Conservation (phyloP, 2,888 invertebrate species). For the Pachycephus smyrnensis region DNA sequence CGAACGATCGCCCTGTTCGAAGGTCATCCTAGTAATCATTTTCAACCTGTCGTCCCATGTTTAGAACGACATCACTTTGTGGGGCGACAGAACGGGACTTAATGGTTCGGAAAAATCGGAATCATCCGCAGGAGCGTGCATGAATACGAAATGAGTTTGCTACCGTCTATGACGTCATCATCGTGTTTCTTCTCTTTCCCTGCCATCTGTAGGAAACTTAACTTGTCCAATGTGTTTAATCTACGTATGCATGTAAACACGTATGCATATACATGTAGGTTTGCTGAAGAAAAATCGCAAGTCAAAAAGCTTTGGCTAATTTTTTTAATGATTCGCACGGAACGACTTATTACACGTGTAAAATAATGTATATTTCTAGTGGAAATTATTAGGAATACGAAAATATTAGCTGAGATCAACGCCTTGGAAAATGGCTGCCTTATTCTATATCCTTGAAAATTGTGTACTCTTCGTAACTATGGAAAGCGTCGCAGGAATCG, state of each 20-base stretch:
- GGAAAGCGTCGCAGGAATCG: not conserved
- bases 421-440: not conserved
- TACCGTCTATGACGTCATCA: slow-evolving; percentile 51
- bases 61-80: slow-evolving; percentile 58
- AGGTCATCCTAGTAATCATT: slow-evolving; percentile 53
- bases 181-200: slow-evolving; percentile 17
- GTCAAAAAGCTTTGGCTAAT: not conserved
- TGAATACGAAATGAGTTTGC: slow-evolving; percentile 64
- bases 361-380: not conserved
- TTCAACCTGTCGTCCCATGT: slow-evolving; percentile 59
- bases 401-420: not conserved
- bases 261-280: not conserved
- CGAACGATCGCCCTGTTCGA: slow-evolving; percentile 10
- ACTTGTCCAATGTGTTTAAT: not conserved
- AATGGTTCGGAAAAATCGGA: slow-evolving; percentile 66
- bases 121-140: slow-evolving; percentile 55
- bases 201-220: slow-evolving; percentile 32
- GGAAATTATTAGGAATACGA: not conserved
- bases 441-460: not conserved
- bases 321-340: not conserved
- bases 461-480: not conserved
- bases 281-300: not conserved
- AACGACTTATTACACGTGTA: not conserved
- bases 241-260: not conserved
- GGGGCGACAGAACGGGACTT: slow-evolving; percentile 47